Conservation (phyloP, 2,797 vertebrate genomes). For the Limnodromus scolopaceus region DNA sequence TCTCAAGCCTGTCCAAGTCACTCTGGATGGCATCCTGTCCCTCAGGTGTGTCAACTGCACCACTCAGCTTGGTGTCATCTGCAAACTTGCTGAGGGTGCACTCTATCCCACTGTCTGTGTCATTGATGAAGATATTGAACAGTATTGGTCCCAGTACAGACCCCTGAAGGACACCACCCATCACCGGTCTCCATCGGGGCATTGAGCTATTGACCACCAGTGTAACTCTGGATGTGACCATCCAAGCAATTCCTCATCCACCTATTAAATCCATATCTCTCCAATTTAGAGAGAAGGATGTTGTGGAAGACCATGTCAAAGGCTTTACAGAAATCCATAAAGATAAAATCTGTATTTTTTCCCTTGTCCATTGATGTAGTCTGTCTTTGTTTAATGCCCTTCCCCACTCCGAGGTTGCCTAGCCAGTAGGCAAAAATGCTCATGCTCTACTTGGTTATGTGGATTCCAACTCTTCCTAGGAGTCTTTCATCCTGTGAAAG, state of each 20-base stretch:
- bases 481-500: neutral
- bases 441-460: neutral
- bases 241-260: neutral
- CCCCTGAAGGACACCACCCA: too few species aligned
- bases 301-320: neutral
- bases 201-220: neutral
- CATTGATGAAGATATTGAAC: neutral
- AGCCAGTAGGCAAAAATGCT: neutral
- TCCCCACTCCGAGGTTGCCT: neutral
- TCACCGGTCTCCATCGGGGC: neutral
- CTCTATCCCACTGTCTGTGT: neutral
- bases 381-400: neutral
- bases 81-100: neutral
- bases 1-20: neutral
- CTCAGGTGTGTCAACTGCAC: neutral
- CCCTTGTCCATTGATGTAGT: neutral
- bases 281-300: neutral
- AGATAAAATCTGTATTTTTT: neutral
- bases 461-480: neutral
- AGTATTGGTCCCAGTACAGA: neutral
- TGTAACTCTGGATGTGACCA: neutral
- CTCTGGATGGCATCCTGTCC: neutral
- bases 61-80: neutral
- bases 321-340: neutral
- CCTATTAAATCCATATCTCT: neutral